Conservation (phyloP, 1,140 invertebrate species). For the Antheraea mylitta region DNA sequence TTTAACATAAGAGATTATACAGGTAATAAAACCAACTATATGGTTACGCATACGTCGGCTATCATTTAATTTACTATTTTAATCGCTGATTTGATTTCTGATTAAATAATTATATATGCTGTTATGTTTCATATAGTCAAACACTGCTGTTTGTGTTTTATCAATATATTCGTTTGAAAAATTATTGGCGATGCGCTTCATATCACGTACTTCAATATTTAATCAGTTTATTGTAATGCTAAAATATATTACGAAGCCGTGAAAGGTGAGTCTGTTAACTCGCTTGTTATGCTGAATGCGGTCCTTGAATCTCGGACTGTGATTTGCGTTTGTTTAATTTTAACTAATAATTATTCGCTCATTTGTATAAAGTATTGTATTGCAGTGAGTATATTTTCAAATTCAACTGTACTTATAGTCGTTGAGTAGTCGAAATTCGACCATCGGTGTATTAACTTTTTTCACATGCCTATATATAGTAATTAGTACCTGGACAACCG, state of each 20-base stretch:
- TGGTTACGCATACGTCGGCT: not conserved
- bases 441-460: no score
- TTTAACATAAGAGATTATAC: slow-evolving; percentile 1
- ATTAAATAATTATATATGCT: not conserved
- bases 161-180: not conserved
- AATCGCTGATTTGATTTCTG: slow-evolving; percentile 8
- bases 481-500: no score
- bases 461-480: no score
- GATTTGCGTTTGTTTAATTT: slow-evolving; percentile 3
- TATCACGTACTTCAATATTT: slow-evolving; percentile 7
- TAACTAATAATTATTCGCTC: not conserved
- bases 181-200: not conserved
- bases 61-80: slow-evolving; percentile 8
- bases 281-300: not conserved
- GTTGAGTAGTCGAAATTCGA: no score
- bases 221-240: slow-evolving; percentile 5
- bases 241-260: slow-evolving; percentile 1
- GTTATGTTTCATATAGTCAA: slow-evolving; percentile 7
- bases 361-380: no score
- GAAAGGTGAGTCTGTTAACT: not conserved
- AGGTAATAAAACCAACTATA: slow-evolving; percentile 2
- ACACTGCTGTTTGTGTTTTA: not conserved
- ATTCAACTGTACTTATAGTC: no score
- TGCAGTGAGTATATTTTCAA: no score
- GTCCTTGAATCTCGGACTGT: not conserved